These are phyloP conservation scores for Epinotia bilunana DNA, from an alignment of 2,888 invertebrate genomes.

Conservation along the genomic window DNA sequence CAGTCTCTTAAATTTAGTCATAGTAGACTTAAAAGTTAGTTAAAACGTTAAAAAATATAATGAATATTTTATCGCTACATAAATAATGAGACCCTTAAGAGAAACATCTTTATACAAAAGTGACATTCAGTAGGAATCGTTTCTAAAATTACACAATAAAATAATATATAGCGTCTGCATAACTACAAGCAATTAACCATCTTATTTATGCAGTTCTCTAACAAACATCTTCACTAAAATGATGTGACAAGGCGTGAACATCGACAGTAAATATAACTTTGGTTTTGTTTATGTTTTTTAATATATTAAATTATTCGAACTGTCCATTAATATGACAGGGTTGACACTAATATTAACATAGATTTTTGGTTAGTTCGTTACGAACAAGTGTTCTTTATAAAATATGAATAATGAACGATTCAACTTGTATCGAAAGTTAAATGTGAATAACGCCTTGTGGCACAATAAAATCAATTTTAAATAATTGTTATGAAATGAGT, in stretches of 20 bases:
- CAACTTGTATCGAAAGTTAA: neutral
- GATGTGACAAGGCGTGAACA: neutral
- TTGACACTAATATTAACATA: slow-evolving; percentile 38
- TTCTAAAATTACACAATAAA: slow-evolving; percentile 26
- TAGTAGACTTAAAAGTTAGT: too few relatives aligned
- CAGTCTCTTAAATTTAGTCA: too few relatives aligned
- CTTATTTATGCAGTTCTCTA: neutral
- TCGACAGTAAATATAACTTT: slow-evolving; percentile 6
- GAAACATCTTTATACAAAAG: slow-evolving; percentile 22
- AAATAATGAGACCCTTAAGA: neutral
- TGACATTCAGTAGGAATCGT: slow-evolving; percentile 4
- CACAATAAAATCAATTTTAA: too few relatives aligned
- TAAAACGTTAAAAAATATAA: too few relatives aligned
- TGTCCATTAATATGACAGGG: slow-evolving; percentile 37
- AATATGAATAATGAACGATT: slow-evolving; percentile 10
- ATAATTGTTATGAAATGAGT: too few relatives aligned
- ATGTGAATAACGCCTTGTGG: neutral
- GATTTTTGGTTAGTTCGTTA: slow-evolving; percentile 26
- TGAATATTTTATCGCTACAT: neutral
- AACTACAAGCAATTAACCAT: slow-evolving; percentile 14
- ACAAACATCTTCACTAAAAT: neutral
- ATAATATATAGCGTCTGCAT: slow-evolving; percentile 20
- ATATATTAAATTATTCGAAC: slow-evolving; percentile 37
- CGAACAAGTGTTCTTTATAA: slow-evolving; percentile 29
- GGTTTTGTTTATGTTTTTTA: slow-evolving; percentile 25